Conservation (phyloP, 2,797 vertebrate genomes). For the Gallinago nigripennis region DNA sequence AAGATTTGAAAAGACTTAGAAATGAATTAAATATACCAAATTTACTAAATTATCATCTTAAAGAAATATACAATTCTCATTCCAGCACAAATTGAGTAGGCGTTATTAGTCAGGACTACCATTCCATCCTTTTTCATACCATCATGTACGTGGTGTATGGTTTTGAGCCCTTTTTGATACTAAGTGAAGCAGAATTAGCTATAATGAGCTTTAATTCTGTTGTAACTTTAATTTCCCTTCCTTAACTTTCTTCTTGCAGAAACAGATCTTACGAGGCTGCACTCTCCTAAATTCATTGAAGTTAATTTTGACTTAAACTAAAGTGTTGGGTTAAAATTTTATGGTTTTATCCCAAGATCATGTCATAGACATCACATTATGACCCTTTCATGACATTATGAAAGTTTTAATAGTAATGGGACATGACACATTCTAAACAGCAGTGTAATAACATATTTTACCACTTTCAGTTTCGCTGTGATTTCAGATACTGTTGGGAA, state of each 20-base stretch:
- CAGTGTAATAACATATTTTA: not conserved
- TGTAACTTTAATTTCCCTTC: not conserved
- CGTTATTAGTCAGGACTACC: not conserved
- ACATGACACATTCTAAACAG: not conserved
- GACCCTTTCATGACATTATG: not conserved
- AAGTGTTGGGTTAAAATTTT: not conserved
- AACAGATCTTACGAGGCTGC: not conserved
- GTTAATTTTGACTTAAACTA: not conserved
- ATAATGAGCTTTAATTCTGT: not conserved
- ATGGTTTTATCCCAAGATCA: not conserved
- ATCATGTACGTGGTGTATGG: fast-evolving
- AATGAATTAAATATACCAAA: not conserved
- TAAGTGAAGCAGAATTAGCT: not conserved
- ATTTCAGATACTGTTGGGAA: not conserved
- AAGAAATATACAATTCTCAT: not conserved
- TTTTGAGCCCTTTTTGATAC: not conserved
- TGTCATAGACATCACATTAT: not conserved
- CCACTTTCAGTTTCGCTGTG: not conserved
- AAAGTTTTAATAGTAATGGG: not conserved
- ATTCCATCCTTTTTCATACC: not conserved
- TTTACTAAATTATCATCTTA: not conserved
- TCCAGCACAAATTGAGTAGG: not conserved
- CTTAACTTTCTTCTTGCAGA: not conserved
- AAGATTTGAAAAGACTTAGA: not conserved
- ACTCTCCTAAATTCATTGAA: not conserved